These are phyloP conservation scores for Anorthoa munda DNA, from an alignment of 2,888 invertebrate species.

Conservation along the genomic window DNA sequence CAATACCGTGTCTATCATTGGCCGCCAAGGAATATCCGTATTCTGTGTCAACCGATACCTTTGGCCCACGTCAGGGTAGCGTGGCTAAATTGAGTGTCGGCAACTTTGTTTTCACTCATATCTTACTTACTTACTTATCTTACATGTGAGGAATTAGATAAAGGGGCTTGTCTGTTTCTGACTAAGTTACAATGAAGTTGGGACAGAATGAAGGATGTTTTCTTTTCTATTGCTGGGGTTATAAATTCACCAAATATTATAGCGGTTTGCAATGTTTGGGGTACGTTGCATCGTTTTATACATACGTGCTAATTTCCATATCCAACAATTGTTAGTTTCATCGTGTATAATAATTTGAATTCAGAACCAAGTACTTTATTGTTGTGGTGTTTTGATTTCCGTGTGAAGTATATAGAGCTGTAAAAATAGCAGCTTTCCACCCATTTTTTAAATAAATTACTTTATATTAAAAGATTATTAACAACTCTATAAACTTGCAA, in stretches of 20 bases:
- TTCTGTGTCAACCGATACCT: conserved; percentile 20
- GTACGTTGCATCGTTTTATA: not conserved
- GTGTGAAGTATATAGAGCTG: too few relatives aligned
- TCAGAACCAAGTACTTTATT: too few relatives aligned
- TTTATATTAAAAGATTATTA: too few relatives aligned
- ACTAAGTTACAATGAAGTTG: not conserved
- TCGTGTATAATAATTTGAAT: too few relatives aligned
- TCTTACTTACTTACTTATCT: conserved; percentile 48
- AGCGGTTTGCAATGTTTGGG: too few relatives aligned
- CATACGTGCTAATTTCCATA: too few relatives aligned
- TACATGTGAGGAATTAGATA: conserved; percentile 36
- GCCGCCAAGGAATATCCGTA: not conserved
- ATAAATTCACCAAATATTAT: not conserved
- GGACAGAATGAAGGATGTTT: not conserved
- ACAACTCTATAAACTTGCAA: too few relatives aligned
- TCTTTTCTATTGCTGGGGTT: not conserved
- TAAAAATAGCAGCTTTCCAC: too few relatives aligned
- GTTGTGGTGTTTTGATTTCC: too few relatives aligned
- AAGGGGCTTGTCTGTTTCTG: conserved; percentile 1
- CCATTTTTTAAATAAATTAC: too few relatives aligned
- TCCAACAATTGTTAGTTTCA: too few relatives aligned
- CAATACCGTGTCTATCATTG: not conserved
- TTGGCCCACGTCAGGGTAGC: not conserved
- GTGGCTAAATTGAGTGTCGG: conserved; percentile 40
- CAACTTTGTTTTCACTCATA: conserved; percentile 61